A percentile compares a stretch with the other conserved stretches of the same genome.
Conservation (phyloP, 2,888 invertebrate species). For the Ischnura elegans region DNA sequence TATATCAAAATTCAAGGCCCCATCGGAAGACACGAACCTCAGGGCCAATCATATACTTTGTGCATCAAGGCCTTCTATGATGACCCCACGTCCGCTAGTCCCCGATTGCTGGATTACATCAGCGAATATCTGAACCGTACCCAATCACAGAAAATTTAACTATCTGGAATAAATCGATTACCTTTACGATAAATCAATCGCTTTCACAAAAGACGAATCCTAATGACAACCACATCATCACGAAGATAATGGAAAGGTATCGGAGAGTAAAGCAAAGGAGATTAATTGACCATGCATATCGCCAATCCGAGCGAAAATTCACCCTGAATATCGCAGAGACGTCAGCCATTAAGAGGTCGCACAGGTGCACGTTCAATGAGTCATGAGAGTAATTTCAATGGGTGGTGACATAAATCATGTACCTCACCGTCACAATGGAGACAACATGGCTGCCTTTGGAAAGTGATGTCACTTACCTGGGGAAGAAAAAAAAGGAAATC, state of each 20-base stretch:
- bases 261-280: neutral
- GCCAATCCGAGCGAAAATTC: neutral
- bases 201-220: neutral
- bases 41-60: too few relatives aligned
- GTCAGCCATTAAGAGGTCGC: neutral
- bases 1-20: too few relatives aligned
- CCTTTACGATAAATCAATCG: neutral
- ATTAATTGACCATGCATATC: neutral
- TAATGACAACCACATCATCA: too few relatives aligned
- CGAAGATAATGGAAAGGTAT: neutral
- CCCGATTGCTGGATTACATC: neutral
- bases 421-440: neutral
- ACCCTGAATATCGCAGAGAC: neutral
- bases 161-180: neutral
- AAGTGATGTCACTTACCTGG: neutral
- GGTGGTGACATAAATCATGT: neutral
- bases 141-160: neutral
- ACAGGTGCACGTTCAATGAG: neutral
- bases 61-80: too few relatives aligned
- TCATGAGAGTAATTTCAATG: neutral
- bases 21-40: too few relatives aligned
- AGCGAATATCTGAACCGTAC: neutral
- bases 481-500: neutral
- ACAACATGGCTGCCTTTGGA: neutral
- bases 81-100: neutral